A percentile compares a stretch with the other conserved stretches of the same genome.
Evolutionary conservation across 2,113 vertebrate genomes (phyloP).

Genomic region (Pterocles gutturalis): DNA sequence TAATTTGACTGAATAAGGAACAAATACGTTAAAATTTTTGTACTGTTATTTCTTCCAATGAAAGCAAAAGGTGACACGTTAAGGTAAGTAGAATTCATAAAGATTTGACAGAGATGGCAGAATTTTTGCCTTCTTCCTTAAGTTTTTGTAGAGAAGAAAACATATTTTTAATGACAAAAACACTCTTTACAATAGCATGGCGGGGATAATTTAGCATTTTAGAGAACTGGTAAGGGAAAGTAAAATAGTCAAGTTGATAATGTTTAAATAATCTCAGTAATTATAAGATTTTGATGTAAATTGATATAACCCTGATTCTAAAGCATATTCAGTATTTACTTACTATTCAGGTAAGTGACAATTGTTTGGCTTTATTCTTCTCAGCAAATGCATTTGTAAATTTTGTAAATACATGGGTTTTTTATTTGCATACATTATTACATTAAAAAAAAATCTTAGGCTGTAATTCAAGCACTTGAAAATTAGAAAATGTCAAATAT

Average conservation of each 20-base stretch:
- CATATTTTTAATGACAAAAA: not conserved
- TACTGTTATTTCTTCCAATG: not conserved
- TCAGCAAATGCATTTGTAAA: not conserved
- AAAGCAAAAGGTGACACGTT: not conserved
- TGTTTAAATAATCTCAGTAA: not conserved
- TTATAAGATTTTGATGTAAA: not conserved
- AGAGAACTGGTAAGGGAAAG: not conserved
- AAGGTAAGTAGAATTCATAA: not conserved
- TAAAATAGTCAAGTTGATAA: not conserved
- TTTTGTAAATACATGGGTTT: not conserved
- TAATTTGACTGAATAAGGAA: not conserved
- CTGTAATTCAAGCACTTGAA: not conserved
- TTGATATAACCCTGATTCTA: not conserved
- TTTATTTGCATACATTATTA: not conserved
- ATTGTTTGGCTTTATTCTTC: not conserved
- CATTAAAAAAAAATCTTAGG: not conserved
- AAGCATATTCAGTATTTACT: not conserved
- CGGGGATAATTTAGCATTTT: not conserved
- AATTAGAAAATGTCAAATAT: not conserved
- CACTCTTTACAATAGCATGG: not conserved
- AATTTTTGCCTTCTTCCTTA: not conserved
- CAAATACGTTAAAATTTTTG: not conserved
- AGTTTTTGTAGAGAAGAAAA: not conserved
- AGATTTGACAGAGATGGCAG: not conserved
- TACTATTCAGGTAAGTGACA: not conserved